These are phyloP conservation scores for Colistium nudipinnis DNA, from an alignment of 2,113 vertebrate genomes.

Conservation along the genomic window DNA sequence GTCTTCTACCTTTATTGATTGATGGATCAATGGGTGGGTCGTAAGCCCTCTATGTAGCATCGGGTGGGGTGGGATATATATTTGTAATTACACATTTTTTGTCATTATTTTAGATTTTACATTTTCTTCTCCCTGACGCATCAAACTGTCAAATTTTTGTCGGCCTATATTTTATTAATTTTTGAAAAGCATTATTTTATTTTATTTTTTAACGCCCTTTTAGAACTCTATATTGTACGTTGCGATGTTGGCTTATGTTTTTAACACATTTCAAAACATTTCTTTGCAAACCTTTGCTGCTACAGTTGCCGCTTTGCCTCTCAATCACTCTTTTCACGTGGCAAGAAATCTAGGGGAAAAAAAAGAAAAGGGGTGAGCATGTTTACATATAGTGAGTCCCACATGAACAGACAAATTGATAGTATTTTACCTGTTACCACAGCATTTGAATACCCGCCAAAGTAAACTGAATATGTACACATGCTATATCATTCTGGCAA, in stretches of 20 bases:
- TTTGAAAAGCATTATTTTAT: background rate
- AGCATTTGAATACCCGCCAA: conserved; percentile 14
- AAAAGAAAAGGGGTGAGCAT: conserved; percentile 1
- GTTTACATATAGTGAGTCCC: conserved; percentile 51
- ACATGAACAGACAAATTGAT: conserved; percentile 22
- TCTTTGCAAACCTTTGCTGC: conserved; percentile 31
- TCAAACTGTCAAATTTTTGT: conserved; percentile 35
- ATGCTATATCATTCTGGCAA: conserved; percentile 3
- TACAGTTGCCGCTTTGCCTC: conserved; percentile 30
- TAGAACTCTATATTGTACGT: conserved; percentile 32
- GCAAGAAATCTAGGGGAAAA: conserved; percentile 4
- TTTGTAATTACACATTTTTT: conserved; percentile 13
- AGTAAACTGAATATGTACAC: conserved; percentile 31
- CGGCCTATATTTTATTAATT: conserved; percentile 49
- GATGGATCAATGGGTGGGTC: conserved; percentile 65
- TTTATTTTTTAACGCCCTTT: background rate
- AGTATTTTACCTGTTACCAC: conserved; percentile 26
- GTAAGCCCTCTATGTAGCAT: conserved; percentile 72
- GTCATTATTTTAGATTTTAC: conserved; percentile 45
- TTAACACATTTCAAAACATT: background rate
- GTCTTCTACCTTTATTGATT: conserved; percentile 65
- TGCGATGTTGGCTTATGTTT: conserved; percentile 20
- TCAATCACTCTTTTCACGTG: conserved; percentile 12
- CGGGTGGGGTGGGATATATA: conserved; percentile 53
- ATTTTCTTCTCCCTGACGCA: conserved; percentile 25